Evolutionary conservation across 2,797 vertebrate genomes (phyloP).

Genomic region (Dendrocincla fuliginosa): DNA sequence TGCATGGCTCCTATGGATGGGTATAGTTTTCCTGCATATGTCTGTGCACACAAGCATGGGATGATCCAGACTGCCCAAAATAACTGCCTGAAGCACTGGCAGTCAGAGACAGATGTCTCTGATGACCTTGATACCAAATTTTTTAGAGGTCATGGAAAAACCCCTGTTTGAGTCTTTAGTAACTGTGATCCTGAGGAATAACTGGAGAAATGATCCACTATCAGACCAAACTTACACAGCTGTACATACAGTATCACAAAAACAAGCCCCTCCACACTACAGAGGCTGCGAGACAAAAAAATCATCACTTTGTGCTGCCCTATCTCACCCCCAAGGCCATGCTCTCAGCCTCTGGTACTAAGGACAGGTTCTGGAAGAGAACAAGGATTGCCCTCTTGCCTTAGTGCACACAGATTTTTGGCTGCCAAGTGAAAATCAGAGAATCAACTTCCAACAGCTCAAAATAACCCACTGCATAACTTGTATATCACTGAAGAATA

Average conservation of each 20-base stretch:
- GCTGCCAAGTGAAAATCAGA: neutral
- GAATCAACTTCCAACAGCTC: neutral
- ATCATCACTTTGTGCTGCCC: neutral
- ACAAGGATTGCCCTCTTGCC: neutral
- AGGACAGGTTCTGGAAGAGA: neutral
- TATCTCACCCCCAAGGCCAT: neutral
- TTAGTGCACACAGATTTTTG: neutral
- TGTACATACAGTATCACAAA: neutral
- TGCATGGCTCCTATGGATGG: neutral
- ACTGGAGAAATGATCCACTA: neutral
- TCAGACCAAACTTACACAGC: neutral
- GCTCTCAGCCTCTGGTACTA: neutral
- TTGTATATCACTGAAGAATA: neutral
- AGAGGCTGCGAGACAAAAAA: neutral
- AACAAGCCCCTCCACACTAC: neutral
- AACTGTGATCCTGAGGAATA: neutral
- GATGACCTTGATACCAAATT: neutral
- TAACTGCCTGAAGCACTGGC: neutral
- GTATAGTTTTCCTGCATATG: neutral
- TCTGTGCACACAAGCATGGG: neutral
- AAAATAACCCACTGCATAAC: neutral
- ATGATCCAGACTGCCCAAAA: conserved; percentile 14
- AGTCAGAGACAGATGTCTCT: neutral
- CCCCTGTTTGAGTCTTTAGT: neutral
- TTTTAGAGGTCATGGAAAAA: neutral